Percentiles rank a stretch among this genome's conserved stretches.
phyloP scores from a whole-genome alignment of 2,113 vertebrate genomes.

The Halichoeres trimaculatus region DNA sequence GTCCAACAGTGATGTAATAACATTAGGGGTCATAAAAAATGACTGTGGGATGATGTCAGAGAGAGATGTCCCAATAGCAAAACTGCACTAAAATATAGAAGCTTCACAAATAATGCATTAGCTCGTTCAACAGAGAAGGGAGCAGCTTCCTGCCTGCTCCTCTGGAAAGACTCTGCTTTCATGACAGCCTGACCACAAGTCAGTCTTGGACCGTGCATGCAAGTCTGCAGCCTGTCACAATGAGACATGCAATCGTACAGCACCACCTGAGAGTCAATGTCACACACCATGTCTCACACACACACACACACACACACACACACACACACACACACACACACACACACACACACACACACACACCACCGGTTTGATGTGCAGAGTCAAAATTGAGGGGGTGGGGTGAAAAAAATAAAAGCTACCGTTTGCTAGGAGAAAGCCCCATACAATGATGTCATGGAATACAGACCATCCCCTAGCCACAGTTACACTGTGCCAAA shows the following conservation, averaged over 20 bases:
- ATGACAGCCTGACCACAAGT: constrained; percentile 35
- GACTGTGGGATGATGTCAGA: constrained; percentile 28
- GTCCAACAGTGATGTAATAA: not conserved
- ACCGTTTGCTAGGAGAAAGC: constrained; percentile 52
- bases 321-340: constrained; percentile 17
- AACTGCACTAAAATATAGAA: constrained; percentile 45
- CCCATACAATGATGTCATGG: constrained; percentile 75
- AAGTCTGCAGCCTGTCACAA: constrained; percentile 4
- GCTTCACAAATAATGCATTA: constrained; percentile 74
- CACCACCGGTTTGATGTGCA: constrained; percentile 13
- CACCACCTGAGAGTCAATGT: constrained; percentile 19
- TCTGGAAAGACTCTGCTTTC: constrained; percentile 23
- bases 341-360: constrained; percentile 8
- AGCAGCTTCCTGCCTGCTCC: constrained; percentile 45
- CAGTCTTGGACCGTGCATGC: not conserved
- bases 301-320: constrained; percentile 19
- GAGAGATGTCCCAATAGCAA: constrained; percentile 15
- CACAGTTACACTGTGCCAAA: constrained; percentile 11
- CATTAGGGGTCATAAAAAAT: not conserved
- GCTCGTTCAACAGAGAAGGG: constrained; percentile 43
- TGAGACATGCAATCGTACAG: not conserved
- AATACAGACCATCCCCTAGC: constrained; percentile 9
- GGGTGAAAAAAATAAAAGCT: constrained; percentile 45
- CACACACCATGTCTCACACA: constrained; percentile 29
- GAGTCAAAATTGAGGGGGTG: constrained; percentile 13